Base-by-base conservation (phyloP, 1,140 invertebrate genomes). In the Hylaeus anthracinus region DNA sequence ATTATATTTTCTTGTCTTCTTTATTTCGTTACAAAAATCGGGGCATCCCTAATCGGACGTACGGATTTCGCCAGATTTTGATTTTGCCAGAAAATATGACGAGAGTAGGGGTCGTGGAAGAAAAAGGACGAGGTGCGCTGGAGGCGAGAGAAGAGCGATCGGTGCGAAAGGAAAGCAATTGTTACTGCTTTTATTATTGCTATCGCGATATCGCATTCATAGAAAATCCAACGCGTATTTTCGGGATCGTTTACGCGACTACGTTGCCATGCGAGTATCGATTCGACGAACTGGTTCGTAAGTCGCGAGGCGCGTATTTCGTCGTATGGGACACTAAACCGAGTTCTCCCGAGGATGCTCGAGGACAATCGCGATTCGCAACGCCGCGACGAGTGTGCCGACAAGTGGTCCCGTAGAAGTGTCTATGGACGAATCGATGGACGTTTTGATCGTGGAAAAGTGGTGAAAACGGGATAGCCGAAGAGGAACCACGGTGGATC, bases 201-300 rank as follows among this genome's bases (percentile, higher is more conserved):
- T 5, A n/a, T 26, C 26, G 26, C 26, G 26, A 26, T 26, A 26
- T 26, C 26, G 26, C 55, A 15, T 37, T 37, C 5, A 10, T 58
- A 43, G 53, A 58, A 56, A 69, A 67, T 10, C 4, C 4, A 39
- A 48, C 3, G 37, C 6, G 15, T 26, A 76, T 39, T 48, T 51
- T 71, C 51, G 1, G 12, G 3, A 8, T 43, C 6, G n/a, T 78
- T 72, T 60, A 43, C 15, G 51, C 56, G 43, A 15, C 0, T 15
- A 39, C 45, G 75, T 78, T 78, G 67, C 75, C 39, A 78, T 63
- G 75, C 56, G 58, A 61, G 39, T 78, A 78, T 78, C 75, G 75
- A 78, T 78, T 63, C 53, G 69, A 10, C 14, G 69, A 43, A 12
- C 15, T 15, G 39, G 9, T 9, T 67, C n/a, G 45, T n/a, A 45